Evolutionary conservation across 2,113 vertebrate genomes (phyloP), one percentile per base, ranked within the genome.

Genomic region (Centropus bengalensis): DNA sequence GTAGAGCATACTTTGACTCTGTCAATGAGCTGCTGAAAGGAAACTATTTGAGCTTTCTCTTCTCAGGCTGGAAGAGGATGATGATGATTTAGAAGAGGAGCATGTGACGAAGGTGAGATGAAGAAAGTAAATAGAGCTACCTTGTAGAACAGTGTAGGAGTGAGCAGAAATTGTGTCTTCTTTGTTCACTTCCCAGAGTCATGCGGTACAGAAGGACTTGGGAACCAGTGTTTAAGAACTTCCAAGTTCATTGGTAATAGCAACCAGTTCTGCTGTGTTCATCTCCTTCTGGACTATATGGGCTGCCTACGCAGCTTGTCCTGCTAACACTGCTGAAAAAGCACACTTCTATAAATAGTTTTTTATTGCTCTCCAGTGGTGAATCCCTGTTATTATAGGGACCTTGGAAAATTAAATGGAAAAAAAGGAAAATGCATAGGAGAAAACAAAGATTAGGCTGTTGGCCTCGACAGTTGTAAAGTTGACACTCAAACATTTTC

Each of bases 31-130:
- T 88, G 77, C 42, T 91, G 47, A 92, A 62, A 86, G 68, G 67
- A 74, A 73, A 27, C 33, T 47, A 6, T 71, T 18, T 49, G 5
- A 85, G 23, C 51, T 92, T 91, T 95, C 26, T 93, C 30, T 86
- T 82, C 70, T 24, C 94, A 98, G 98, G 47, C 63, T 97, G 56
- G 98, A 90, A 19, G 94, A 98, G 12, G 98, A 98, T 26, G 97
- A 98, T 0, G 98, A 98, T 22, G 98, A 99, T 86, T 96, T 99
- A 69, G 98, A 99, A 51, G 99, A 99, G 87, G 99, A 99, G 18
- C 99, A 99, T 10, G 97, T 99, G 27, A 98, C 98, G 22, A 99
- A 99, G 99, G 99, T 99, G 58, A 94, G 96, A 74, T 51, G 55
- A 89, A 40, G 66, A 64, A 70, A 75, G 33, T 30, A 27, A 52